Evolutionary conservation across 1,140 invertebrate genomes (phyloP), one percentile per base, ranked within the genome.

Genomic region (Tetraneura akinire): DNA sequence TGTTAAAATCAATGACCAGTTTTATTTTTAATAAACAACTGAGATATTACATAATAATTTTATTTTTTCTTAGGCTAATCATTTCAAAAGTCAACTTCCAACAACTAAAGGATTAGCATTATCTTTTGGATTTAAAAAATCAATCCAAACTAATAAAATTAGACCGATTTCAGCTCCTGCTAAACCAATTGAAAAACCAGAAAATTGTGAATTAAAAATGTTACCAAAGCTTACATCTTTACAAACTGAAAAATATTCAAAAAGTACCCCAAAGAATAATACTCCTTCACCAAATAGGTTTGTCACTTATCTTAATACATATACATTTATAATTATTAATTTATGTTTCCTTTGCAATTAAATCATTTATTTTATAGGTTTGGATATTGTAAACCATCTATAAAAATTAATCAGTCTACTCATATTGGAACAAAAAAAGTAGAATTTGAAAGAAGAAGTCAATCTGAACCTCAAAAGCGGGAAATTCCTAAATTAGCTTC

Each of bases 401-500:
- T 16, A 47, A 78, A 78, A 78, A 51, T 57, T 16, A 29, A 37
- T 55, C 71, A 55, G 23, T 37, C 74, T 21, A 71, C 68, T 11
- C 14, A 23, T 26, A 21, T 57, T 62, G 26, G 21, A 26, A 14
- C 74, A 29, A 78, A 78, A 62, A 78, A 78, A 62, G 21, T 78
- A 10, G 74, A 78, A 45, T 21, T 62, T 9, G 74, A 78, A 57
- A 37, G 55, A 78, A 60, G 74, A 78, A 78, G 74, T 78, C 74
- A 78, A 45, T 78, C 74, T 29, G 74, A 78, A 78, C 74, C 74
- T 26, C 74, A 78, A 45, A 78, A 78, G 29, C 37, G 74, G 51
- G 74, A 78, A 62, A 78, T 78, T 18, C 74, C 74, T 78, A 78
- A 78, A 62, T 37, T 45, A 23, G 23, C 26, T 47, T 45, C 74